Evolutionary conservation across 2,113 vertebrate species (phyloP).

Genomic region (Elachura formosa): DNA sequence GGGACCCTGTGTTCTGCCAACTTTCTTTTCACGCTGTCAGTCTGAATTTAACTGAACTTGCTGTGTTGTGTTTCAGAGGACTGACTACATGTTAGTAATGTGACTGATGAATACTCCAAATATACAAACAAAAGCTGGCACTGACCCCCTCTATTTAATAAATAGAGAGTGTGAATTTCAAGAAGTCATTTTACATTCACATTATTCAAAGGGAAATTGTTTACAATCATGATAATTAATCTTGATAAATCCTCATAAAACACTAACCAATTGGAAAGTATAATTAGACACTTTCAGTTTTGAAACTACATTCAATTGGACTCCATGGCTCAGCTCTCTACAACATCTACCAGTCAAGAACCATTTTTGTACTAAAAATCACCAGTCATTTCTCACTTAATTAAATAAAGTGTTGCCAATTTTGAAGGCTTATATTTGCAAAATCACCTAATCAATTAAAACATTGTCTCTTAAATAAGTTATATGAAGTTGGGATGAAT

Average conservation of each 20-base stretch:
- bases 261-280: background rate
- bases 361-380: background rate
- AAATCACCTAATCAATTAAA: background rate
- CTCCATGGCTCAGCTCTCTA: background rate
- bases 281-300: conserved; percentile 6
- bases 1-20: conserved; percentile 67
- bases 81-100: conserved; percentile 30
- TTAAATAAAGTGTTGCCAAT: background rate
- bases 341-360: background rate
- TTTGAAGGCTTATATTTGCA: background rate
- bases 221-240: conserved; percentile 47
- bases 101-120: conserved; percentile 36
- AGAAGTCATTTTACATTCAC: background rate
- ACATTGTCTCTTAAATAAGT: background rate
- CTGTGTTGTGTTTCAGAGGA: conserved; percentile 60
- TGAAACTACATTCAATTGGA: background rate
- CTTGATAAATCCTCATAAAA: conserved; percentile 4
- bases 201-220: background rate
- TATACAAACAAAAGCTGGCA: conserved; percentile 18
- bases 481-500: background rate
- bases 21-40: conserved; percentile 58
- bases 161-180: conserved; percentile 22
- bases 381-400: background rate
- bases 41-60: conserved; percentile 65
- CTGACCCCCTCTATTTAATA: conserved; percentile 9